A percentile compares a stretch with the other conserved stretches of the same genome.
These are phyloP conservation scores for Agriotes lineatus DNA, from an alignment of 2,888 invertebrate species.

Conservation along the genomic window DNA sequence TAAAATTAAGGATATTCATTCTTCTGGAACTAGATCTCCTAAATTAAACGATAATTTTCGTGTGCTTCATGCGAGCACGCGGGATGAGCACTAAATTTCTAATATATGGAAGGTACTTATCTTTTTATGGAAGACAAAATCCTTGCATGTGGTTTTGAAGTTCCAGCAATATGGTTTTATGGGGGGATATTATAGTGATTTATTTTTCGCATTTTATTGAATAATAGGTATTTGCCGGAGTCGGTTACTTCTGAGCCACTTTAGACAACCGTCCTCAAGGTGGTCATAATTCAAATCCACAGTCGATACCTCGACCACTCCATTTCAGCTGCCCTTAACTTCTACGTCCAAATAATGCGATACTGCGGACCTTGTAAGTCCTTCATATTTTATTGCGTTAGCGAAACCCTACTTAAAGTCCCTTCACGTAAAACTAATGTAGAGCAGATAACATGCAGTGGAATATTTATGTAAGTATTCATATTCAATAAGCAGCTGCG, in stretches of 20 bases:
- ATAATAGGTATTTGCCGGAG: conserved; percentile 55
- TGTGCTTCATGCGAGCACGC: neutral
- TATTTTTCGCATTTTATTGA: conserved; percentile 58
- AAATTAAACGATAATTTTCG: conserved; percentile 2
- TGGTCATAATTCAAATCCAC: conserved; percentile 47
- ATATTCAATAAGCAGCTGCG: too few species aligned
- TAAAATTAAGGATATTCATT: conserved; percentile 21
- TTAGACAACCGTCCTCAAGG: conserved; percentile 51
- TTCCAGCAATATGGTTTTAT: conserved; percentile 58
- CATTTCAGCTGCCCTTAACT: conserved; percentile 10
- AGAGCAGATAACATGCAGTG: too few species aligned
- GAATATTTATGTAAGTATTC: too few species aligned
- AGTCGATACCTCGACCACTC: conserved; percentile 12
- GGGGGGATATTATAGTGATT: conserved; percentile 58
- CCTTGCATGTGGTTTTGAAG: conserved; percentile 58
- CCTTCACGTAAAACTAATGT: too few species aligned
- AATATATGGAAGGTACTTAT: conserved; percentile 20
- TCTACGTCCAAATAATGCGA: neutral
- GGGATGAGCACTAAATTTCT: conserved; percentile 10
- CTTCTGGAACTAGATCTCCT: neutral
- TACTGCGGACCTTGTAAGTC: neutral
- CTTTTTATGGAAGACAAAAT: conserved; percentile 53
- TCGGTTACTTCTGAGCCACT: conserved; percentile 53
- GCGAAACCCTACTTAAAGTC: neutral
- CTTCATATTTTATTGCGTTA: neutral